These are phyloP conservation scores for Periophthalmus modestus DNA, from an alignment of 2,113 vertebrate species.

Conservation along the genomic window DNA sequence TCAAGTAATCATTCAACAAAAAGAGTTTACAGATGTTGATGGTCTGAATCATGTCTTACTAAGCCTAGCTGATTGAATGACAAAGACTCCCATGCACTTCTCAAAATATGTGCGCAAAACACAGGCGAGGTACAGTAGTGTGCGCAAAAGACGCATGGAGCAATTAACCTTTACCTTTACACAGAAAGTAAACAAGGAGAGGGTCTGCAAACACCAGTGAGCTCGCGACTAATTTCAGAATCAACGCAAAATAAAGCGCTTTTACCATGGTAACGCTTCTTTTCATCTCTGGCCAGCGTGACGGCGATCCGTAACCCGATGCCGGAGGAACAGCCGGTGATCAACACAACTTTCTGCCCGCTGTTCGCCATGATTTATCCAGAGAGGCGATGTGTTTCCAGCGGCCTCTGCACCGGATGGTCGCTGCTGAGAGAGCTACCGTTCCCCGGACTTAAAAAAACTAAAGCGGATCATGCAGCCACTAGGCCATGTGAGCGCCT, in stretches of 20 bases:
- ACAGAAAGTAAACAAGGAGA: constrained; percentile 46
- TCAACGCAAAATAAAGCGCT: constrained; percentile 62
- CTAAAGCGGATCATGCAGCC: constrained; percentile 76
- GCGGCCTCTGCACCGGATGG: constrained; percentile 65
- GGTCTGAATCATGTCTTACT: constrained; percentile 28
- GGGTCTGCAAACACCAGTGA: constrained; percentile 14
- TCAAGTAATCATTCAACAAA: constrained; percentile 69
- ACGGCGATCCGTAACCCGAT: constrained; percentile 82
- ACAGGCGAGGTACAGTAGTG: constrained; percentile 26
- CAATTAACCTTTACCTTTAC: constrained; percentile 18
- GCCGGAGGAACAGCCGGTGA: constrained; percentile 85
- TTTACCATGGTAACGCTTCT: constrained; percentile 84
- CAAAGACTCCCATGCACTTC: constrained; percentile 12
- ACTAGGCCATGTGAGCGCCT: constrained; percentile 73
- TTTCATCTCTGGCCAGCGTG: constrained; percentile 80
- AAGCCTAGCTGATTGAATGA: constrained; percentile 9
- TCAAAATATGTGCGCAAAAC: constrained; percentile 35
- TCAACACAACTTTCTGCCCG: constrained; percentile 82
- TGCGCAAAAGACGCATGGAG: constrained; percentile 52
- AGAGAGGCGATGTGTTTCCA: constrained; percentile 56
- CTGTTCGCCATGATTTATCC: constrained; percentile 78
- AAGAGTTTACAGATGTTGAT: constrained; percentile 48
- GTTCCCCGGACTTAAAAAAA: constrained; percentile 70
- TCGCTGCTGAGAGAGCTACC: constrained; percentile 61
- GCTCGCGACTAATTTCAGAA: constrained; percentile 40